Conservation (phyloP, 2,888 invertebrate species). For the Pollenia angustigena region DNA sequence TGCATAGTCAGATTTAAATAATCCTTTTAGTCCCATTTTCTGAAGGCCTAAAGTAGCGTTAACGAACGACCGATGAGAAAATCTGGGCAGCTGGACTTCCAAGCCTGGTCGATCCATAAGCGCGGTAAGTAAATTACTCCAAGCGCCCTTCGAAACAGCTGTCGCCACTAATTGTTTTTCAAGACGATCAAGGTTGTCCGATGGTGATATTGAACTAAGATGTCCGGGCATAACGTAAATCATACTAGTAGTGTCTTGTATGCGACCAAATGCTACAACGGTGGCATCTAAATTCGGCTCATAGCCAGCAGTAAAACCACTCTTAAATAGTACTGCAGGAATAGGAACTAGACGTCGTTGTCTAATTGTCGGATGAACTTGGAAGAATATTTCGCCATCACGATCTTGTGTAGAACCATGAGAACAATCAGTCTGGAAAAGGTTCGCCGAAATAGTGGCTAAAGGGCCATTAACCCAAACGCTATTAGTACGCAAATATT, state of each 20-base stretch:
- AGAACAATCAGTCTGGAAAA: conserved; percentile 93
- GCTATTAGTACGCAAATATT: conserved; percentile 90
- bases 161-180: conserved; percentile 89
- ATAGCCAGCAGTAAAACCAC: conserved; percentile 92
- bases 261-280: conserved; percentile 90
- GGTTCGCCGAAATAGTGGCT: conserved; percentile 92
- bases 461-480: conserved; percentile 90
- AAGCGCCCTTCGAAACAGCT: conserved; percentile 88
- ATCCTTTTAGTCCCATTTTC: conserved; percentile 91
- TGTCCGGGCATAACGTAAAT: conserved; percentile 94
- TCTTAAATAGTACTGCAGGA: conserved; percentile 91
- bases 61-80: conserved; percentile 92
- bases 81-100: conserved; percentile 93
- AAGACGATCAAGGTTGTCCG: conserved; percentile 90
- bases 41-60: conserved; percentile 92
- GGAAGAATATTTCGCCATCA: conserved; percentile 94
- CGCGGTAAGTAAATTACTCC: conserved; percentile 90
- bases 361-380: conserved; percentile 91
- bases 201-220: conserved; percentile 91
- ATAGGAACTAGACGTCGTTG: conserved; percentile 92
- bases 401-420: conserved; percentile 90
- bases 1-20: conserved; percentile 90
- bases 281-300: conserved; percentile 94
- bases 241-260: conserved; percentile 90
- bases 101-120: conserved; percentile 90